These are phyloP conservation scores for Amphiprion clarkii DNA, from an alignment of 2,797 vertebrate genomes.

Conservation along the genomic window DNA sequence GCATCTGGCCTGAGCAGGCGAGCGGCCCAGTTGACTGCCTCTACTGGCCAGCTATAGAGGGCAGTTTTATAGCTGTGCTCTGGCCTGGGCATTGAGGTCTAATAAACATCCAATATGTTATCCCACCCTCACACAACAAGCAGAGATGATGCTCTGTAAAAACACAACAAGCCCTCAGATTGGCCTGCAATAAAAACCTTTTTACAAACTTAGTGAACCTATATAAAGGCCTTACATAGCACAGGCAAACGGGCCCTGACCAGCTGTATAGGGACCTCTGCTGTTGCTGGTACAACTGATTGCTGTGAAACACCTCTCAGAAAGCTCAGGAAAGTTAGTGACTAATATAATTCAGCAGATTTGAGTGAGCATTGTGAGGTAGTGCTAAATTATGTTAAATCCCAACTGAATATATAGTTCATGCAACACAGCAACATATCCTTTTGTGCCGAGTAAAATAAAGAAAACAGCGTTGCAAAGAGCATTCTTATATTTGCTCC, in stretches of 20 bases:
- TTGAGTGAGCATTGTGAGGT: conserved; percentile 24
- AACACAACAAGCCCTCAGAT: conserved; percentile 73
- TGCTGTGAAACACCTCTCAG: conserved; percentile 22
- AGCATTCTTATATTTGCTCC: conserved; percentile 30
- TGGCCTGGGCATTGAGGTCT: conserved; percentile 75
- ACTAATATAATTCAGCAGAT: conserved; percentile 28
- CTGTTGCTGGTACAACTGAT: conserved; percentile 32
- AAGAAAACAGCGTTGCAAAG: conserved; percentile 44
- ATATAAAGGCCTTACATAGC: conserved; percentile 67
- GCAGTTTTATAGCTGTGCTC: conserved; percentile 78
- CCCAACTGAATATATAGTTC: conserved; percentile 16
- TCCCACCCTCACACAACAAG: conserved; percentile 74
- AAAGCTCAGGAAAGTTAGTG: conserved; percentile 36
- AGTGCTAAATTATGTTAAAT: conserved; percentile 36
- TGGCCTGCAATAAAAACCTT: conserved; percentile 77
- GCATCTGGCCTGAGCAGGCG: conserved; percentile 79
- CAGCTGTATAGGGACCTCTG: conserved; percentile 36
- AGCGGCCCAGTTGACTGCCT: conserved; percentile 72
- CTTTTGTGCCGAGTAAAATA: conserved; percentile 42
- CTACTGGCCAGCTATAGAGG: conserved; percentile 70
- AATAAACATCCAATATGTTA: conserved; percentile 85
- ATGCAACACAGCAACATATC: conserved; percentile 10
- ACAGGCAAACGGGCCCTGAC: conserved; percentile 38
- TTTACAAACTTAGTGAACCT: conserved; percentile 76
- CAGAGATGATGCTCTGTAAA: conserved; percentile 80